These are phyloP conservation scores for Rostratula benghalensis DNA, from an alignment of 2,113 vertebrate genomes.

Conservation along the genomic window DNA sequence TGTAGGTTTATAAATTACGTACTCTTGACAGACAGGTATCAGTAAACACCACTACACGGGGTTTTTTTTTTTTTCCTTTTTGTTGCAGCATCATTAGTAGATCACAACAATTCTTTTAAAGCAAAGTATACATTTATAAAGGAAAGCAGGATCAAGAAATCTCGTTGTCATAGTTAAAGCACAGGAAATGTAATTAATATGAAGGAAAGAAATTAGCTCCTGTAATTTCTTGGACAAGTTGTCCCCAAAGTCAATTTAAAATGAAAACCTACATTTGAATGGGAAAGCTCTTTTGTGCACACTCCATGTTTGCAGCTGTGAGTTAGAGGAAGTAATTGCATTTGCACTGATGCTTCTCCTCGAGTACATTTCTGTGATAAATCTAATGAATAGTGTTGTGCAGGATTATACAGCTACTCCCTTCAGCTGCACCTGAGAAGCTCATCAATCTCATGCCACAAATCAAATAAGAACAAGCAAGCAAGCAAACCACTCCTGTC, in stretches of 20 bases:
- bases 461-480: not conserved
- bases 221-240: not conserved
- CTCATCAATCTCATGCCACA: not conserved
- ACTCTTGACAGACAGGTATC: not conserved
- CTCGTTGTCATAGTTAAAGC: not conserved
- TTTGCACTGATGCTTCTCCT: not conserved
- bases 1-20: not conserved
- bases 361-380: not conserved
- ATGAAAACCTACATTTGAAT: not conserved
- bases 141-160: not conserved
- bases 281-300: not conserved
- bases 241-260: not conserved
- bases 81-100: not conserved
- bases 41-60: not conserved
- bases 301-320: not conserved
- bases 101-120: not conserved
- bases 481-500: not conserved
- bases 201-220: not conserved
- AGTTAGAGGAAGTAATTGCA: not conserved
- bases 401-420: not conserved
- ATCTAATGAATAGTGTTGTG: not conserved
- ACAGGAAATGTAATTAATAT: not conserved
- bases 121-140: not conserved
- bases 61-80: not conserved
- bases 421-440: not conserved